Percentiles rank a stretch among this genome's conserved stretches.
Evolutionary conservation across 2,888 invertebrate genomes (phyloP).

Genomic region (Drosophila siamana): DNA sequence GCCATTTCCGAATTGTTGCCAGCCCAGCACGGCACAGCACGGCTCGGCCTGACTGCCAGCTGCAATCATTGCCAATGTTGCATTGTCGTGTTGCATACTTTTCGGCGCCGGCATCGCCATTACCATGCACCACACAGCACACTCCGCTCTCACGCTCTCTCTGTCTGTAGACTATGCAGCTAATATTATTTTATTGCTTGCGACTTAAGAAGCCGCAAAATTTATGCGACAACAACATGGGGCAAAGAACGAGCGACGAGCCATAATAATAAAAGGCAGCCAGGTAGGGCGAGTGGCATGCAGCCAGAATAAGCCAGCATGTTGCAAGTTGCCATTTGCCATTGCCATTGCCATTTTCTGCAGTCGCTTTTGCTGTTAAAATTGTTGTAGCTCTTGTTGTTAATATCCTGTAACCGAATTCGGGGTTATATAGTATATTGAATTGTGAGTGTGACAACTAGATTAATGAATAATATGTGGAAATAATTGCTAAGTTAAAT

Average conservation of each 20-base stretch:
- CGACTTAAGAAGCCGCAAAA: slow-evolving; percentile 82
- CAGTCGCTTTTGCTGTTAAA: slow-evolving; percentile 50
- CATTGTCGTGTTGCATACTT: slow-evolving; percentile 76
- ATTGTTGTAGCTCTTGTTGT: slow-evolving; percentile 43
- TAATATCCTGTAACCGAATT: slow-evolving; percentile 28
- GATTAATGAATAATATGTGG: no score
- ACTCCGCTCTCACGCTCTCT: background rate
- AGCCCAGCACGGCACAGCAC: slow-evolving; percentile 12
- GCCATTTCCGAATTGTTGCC: slow-evolving; percentile 54
- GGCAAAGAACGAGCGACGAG: slow-evolving; percentile 24
- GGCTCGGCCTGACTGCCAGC: slow-evolving; percentile 60
- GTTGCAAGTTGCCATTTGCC: slow-evolving; percentile 66
- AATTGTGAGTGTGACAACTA: background rate
- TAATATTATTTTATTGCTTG: slow-evolving; percentile 82
- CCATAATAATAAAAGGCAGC: slow-evolving; percentile 79
- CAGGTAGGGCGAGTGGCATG: slow-evolving; percentile 34
- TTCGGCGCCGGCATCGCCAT: slow-evolving; percentile 55
- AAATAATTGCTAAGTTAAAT: no score
- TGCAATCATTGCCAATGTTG: slow-evolving; percentile 77
- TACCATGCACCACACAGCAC: slow-evolving; percentile 11
- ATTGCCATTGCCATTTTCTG: slow-evolving; percentile 58
- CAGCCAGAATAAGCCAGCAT: slow-evolving; percentile 29
- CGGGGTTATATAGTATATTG: background rate
- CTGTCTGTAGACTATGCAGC: slow-evolving; percentile 68
- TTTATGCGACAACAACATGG: slow-evolving; percentile 81